A percentile compares a stretch with the other conserved stretches of the same genome.
Conservation (phyloP, 2,113 vertebrate genomes). For the Passer montanus region DNA sequence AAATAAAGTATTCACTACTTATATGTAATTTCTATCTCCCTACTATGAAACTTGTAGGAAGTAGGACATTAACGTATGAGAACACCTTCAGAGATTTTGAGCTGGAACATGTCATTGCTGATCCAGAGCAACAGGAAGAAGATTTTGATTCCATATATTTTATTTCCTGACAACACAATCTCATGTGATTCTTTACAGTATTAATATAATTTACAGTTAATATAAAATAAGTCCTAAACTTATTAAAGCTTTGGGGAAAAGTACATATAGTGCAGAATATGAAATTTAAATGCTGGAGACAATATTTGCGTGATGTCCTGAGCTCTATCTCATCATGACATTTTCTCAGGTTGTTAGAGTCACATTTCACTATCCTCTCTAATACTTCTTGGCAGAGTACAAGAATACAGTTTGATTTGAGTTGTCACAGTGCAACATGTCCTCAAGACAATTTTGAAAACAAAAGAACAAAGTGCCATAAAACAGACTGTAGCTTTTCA, state of each 20-base stretch:
- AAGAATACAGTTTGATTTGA: neutral
- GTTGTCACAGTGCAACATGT: neutral
- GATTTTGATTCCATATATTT: neutral
- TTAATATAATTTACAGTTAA: neutral
- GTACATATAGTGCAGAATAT: neutral
- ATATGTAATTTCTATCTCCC: neutral
- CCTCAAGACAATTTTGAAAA: neutral
- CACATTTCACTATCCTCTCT: neutral
- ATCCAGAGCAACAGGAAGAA: neutral
- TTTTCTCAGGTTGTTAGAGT: neutral
- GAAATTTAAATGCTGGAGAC: neutral
- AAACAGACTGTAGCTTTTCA: neutral
- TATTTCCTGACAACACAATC: neutral
- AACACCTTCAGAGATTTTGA: neutral
- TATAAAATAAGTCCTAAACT: neutral
- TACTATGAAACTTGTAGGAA: accelerated
- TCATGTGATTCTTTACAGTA: neutral
- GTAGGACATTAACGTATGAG: neutral
- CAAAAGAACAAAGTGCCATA: neutral
- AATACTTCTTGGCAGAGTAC: neutral
- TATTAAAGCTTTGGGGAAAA: neutral
- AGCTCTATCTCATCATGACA: neutral
- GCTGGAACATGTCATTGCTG: neutral
- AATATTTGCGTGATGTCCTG: neutral
- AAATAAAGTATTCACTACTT: neutral